Conservation (phyloP, 2,888 invertebrate genomes). For the Clostera curtula region DNA sequence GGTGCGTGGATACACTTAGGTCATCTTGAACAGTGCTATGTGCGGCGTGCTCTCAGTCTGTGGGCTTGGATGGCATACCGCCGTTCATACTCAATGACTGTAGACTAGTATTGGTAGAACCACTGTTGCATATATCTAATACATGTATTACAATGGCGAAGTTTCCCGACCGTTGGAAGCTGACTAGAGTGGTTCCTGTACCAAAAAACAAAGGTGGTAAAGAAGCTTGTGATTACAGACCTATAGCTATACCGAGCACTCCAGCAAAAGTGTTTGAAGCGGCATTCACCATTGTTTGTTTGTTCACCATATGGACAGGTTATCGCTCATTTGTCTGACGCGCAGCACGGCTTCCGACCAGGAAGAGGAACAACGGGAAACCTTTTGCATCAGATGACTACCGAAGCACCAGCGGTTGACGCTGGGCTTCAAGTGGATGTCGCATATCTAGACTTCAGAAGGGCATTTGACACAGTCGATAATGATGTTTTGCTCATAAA, state of each 20-base stretch:
- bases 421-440: not conserved
- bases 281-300: not conserved
- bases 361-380: not conserved
- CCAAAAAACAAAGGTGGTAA: not conserved
- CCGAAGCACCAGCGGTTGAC: too few relatives aligned
- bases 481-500: not conserved
- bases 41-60: not conserved
- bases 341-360: too few relatives aligned
- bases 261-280: not conserved
- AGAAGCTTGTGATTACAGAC: not conserved
- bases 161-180: not conserved
- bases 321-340: too few relatives aligned
- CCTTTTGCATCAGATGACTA: too few relatives aligned
- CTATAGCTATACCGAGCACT: not conserved
- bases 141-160: not conserved
- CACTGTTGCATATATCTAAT: not conserved
- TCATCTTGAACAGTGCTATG: not conserved
- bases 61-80: not conserved
- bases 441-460: conserved; percentile 1
- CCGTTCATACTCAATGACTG: not conserved
- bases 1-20: not conserved
- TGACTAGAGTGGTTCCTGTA: not conserved
- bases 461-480: too few relatives aligned
- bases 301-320: too few relatives aligned
- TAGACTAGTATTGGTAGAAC: not conserved